Base-by-base conservation (phyloP, 2,113 vertebrate species). In the Athene noctua region DNA sequence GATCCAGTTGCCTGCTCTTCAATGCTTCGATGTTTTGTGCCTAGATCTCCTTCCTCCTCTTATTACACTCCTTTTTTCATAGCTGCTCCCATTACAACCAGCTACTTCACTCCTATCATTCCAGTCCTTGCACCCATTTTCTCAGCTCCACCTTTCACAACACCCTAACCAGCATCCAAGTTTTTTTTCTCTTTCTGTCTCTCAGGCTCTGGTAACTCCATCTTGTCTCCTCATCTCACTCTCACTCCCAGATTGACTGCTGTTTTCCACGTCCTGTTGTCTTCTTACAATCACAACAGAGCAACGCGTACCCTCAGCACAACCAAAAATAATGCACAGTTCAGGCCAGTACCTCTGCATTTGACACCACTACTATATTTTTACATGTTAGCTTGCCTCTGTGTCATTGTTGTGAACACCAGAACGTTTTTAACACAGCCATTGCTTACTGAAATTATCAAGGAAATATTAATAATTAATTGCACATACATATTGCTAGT, bases 371-470 rank as follows among this genome's bases (percentile, higher is more conserved):
- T 3, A 1, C 25, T 34, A 2, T 3, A 29, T 54, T 74, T 83
- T 54, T 7, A 29, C 21, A 8, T 8, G 2, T 42, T n/a, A 23
- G 4, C 11, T 71, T 79, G 49, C 11, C 52, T 15, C 5, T 30
- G 22, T 70, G 62, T 15, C 3, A 2, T 9, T 4, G 0, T 5
- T 15, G 19, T 27, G 42, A 83, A 38, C 2, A 2, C 15, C 32
- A 63, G 15, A 19, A 27, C 15, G 22, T 40, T 85, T 88, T 21
- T 70, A 77, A 44, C 16, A 20, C 2, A 22, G 29, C 20, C 16
- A 5, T 10, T 26, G 16, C 4, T 80, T 32, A 23, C 17, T 18
- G 66, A 87, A 74, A 51, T 78, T 8, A 23, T 40, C 18, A 29
- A 30, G 34, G 10, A 70, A 17, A 23, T 42, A 42, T 13, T 40